phyloP scores from a whole-genome alignment of 2,888 invertebrate species.

The Pilophorus perplexus region DNA sequence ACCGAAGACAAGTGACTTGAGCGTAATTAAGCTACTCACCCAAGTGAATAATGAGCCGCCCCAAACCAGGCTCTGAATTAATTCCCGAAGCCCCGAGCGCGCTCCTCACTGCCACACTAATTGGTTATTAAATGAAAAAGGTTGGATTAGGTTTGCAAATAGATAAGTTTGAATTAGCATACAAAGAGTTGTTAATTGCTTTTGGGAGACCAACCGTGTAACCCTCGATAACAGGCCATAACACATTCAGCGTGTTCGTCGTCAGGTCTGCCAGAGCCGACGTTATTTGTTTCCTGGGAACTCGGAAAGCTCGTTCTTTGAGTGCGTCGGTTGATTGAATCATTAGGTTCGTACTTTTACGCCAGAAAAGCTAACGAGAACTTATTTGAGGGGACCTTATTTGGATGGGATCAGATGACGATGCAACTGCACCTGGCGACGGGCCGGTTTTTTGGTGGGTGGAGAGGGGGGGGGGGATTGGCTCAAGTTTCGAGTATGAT shows the following conservation, averaged over 20 bases:
- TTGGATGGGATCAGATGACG: too few species aligned
- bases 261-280: slow-evolving; percentile 15
- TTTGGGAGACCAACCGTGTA: slow-evolving; percentile 38
- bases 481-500: too few species aligned
- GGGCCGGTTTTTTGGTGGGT: too few species aligned
- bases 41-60: slow-evolving; percentile 39
- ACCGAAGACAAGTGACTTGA: slow-evolving; percentile 31
- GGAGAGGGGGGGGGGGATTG: too few species aligned
- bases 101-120: slow-evolving; percentile 32
- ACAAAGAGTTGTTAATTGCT: slow-evolving; percentile 42
- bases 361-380: too few species aligned
- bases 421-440: too few species aligned
- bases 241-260: slow-evolving; percentile 36
- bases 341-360: neutral
- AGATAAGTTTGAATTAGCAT: slow-evolving; percentile 39
- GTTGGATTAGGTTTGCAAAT: slow-evolving; percentile 42
- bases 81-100: slow-evolving; percentile 18
- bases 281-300: slow-evolving; percentile 27
- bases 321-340: neutral
- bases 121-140: slow-evolving; percentile 41
- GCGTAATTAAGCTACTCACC: slow-evolving; percentile 38
- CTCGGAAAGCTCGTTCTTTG: neutral
- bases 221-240: slow-evolving; percentile 39
- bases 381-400: too few species aligned
- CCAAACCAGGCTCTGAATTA: slow-evolving; percentile 32